These are phyloP conservation scores for Pogonocichla stellata DNA, from an alignment of 2,113 vertebrate genomes.

Conservation along the genomic window DNA sequence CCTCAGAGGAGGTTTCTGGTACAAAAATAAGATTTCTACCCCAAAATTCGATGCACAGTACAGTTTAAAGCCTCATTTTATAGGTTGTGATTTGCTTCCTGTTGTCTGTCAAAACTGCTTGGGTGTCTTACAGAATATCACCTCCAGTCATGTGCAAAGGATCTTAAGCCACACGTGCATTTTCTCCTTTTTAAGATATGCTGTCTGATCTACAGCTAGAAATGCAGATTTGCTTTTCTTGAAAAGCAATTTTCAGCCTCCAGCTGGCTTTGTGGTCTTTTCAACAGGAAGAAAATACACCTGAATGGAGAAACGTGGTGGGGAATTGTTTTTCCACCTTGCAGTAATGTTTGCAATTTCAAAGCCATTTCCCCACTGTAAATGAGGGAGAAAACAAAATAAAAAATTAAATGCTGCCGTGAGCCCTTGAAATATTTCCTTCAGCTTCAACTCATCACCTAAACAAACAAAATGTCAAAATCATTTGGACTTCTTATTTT, in stretches of 20 bases:
- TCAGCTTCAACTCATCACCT: not conserved
- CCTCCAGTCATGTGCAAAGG: not conserved
- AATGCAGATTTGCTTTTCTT: not conserved
- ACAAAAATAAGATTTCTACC: not conserved
- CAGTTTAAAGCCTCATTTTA: not conserved
- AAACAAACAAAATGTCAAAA: not conserved
- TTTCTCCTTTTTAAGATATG: not conserved
- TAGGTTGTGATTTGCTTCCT: not conserved
- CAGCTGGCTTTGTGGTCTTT: constrained; percentile 7
- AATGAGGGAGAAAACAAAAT: not conserved
- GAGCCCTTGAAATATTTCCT: not conserved
- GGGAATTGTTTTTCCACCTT: not conserved
- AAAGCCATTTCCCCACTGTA: not conserved
- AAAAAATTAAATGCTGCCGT: not conserved
- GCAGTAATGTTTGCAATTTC: not conserved
- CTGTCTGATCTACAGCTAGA: not conserved
- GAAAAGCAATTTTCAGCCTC: constrained; percentile 12
- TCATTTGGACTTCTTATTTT: not conserved
- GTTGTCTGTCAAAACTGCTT: not conserved
- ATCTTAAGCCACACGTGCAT: not conserved
- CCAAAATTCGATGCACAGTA: rapidly evolving
- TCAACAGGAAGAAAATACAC: not conserved
- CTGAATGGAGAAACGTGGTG: not conserved
- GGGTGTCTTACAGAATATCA: not conserved
- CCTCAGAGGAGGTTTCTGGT: not conserved